Evolutionary conservation across 2,113 vertebrate species (phyloP).

Genomic region (Aramus guarauna): DNA sequence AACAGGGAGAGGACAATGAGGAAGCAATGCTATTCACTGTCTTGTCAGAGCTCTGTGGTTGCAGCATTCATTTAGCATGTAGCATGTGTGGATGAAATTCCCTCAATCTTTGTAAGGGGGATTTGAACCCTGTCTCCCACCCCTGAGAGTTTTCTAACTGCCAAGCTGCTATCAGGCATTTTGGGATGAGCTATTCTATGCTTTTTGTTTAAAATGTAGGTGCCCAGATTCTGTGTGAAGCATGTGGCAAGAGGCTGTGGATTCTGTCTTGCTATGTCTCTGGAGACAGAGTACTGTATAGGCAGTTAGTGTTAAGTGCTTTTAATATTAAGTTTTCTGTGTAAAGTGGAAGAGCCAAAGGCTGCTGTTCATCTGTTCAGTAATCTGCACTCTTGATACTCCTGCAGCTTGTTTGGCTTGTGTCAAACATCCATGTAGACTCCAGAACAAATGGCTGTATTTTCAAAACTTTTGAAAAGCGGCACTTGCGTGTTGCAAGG

Average conservation of each 20-base stretch:
- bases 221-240: background rate
- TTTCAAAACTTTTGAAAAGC: background rate
- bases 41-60: fast-evolving
- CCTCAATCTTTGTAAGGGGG: background rate
- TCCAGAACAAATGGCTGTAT: background rate
- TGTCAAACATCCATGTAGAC: background rate
- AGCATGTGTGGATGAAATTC: background rate
- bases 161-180: background rate
- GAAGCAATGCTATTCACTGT: background rate
- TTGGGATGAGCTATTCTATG: background rate
- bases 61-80: background rate
- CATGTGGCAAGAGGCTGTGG: background rate
- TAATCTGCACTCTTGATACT: background rate
- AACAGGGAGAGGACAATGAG: background rate
- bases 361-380: background rate
- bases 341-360: background rate
- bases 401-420: background rate
- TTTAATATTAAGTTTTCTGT: background rate
- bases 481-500: fast-evolving
- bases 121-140: background rate
- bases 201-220: background rate
- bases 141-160: background rate
- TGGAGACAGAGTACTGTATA: background rate
- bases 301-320: background rate
- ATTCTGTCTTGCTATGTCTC: background rate